Conservation (phyloP, 2,888 invertebrate genomes). For the Abrostola triplasia region DNA sequence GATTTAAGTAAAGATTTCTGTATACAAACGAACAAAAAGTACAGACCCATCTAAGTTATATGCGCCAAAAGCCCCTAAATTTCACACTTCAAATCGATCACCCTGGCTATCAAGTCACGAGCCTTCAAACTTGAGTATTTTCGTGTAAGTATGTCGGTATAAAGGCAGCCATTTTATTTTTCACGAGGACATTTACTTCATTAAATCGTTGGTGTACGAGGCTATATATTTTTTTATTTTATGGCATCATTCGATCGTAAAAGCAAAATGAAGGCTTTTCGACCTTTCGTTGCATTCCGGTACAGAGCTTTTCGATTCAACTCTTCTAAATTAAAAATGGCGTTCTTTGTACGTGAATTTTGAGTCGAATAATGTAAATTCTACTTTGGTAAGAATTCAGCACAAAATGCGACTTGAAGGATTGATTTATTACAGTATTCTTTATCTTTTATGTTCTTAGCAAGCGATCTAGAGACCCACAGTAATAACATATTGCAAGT, state of each 20-base stretch:
- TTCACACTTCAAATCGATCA: slow-evolving; percentile 1
- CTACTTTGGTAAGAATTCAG: too few species aligned
- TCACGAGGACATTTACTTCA: slow-evolving; percentile 58
- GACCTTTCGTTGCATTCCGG: slow-evolving; percentile 52
- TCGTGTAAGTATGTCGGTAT: slow-evolving; percentile 14
- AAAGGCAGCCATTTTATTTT: slow-evolving; percentile 51
- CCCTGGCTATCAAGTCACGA: not conserved
- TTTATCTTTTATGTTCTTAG: too few species aligned
- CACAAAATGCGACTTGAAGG: too few species aligned
- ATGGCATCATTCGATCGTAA: slow-evolving; percentile 55
- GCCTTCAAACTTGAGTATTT: slow-evolving; percentile 13
- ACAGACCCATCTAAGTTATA: too few species aligned
- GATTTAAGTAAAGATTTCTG: too few species aligned
- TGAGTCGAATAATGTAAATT: too few species aligned
- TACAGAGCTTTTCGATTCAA: slow-evolving; percentile 29
- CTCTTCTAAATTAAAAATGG: slow-evolving; percentile 18
- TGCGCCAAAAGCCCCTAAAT: not conserved
- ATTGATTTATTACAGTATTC: too few species aligned
- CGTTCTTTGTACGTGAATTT: too few species aligned
- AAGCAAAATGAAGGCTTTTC: slow-evolving; percentile 51
- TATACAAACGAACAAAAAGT: too few species aligned
- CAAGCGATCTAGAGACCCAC: too few species aligned
- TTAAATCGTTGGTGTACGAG: slow-evolving; percentile 51
- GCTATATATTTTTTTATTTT: slow-evolving; percentile 58
- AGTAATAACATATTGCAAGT: too few species aligned